These are phyloP conservation scores for Trachurus trachurus DNA, from an alignment of 2,797 vertebrate species.

Conservation along the genomic window DNA sequence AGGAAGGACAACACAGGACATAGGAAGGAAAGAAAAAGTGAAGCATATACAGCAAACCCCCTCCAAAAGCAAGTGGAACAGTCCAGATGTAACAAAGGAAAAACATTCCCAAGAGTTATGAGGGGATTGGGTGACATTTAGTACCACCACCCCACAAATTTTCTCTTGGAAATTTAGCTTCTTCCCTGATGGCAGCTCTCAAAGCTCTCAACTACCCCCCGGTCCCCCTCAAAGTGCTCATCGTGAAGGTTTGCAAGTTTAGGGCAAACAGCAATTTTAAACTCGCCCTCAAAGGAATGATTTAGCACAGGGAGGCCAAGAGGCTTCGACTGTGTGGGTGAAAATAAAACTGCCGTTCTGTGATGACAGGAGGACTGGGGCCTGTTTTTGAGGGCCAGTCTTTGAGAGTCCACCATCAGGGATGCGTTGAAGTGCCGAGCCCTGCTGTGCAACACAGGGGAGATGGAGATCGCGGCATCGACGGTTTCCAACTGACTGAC, in stretches of 20 bases:
- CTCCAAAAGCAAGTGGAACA: conserved; percentile 69
- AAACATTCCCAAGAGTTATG: conserved; percentile 67
- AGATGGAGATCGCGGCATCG: conserved; percentile 62
- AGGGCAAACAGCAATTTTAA: conserved; percentile 11
- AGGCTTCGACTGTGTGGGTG: conserved; percentile 5
- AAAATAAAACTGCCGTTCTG: conserved; percentile 14
- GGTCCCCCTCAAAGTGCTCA: conserved; percentile 8
- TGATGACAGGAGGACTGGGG: conserved; percentile 16
- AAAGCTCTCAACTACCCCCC: conserved; percentile 56
- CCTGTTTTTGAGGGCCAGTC: conserved; percentile 22
- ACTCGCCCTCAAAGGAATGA: conserved; percentile 28
- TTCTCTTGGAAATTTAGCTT: conserved; percentile 62
- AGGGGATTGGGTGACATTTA: conserved; percentile 47
- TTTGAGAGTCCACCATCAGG: conserved; percentile 75
- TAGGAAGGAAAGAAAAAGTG: conserved; percentile 72
- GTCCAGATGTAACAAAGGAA: conserved; percentile 64
- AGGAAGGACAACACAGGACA: conserved; percentile 72
- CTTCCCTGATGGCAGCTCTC: conserved; percentile 73
- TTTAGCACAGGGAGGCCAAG: conserved; percentile 29
- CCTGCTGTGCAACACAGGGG: conserved; percentile 61
- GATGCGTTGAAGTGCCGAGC: conserved; percentile 62
- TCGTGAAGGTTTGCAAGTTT: conserved; percentile 18
- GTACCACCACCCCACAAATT: conserved; percentile 42
- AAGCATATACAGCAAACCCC: conserved; percentile 74
- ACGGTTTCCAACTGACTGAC: conserved; percentile 66